phyloP scores from a whole-genome alignment of 1,140 invertebrate species.

The Homarus americanus region DNA sequence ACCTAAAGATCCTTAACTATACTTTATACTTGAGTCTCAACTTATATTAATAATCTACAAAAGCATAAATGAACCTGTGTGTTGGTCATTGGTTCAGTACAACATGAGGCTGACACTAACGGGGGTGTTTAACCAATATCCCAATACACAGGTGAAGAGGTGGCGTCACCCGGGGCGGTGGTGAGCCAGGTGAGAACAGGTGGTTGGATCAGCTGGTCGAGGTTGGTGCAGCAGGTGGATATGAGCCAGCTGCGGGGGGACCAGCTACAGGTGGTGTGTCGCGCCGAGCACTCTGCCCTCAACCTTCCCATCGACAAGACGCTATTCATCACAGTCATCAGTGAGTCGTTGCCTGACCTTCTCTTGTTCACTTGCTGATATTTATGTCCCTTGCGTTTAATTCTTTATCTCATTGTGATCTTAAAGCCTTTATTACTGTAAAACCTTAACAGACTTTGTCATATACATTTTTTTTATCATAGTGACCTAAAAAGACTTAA shows the following conservation, averaged over 20 bases:
- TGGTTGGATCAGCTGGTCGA: constrained; percentile 12
- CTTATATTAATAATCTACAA: too few relatives aligned
- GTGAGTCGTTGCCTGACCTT: constrained; percentile 14
- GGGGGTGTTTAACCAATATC: not conserved
- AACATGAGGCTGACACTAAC: not conserved
- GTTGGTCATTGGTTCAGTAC: not conserved
- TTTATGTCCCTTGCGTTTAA: too few relatives aligned
- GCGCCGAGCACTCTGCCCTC: not conserved
- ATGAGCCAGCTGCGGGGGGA: not conserved
- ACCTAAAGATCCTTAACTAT: too few relatives aligned
- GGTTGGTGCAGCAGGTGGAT: constrained; percentile 14
- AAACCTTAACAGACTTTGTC: too few relatives aligned
- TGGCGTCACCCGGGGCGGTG: not conserved
- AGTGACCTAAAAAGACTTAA: too few relatives aligned
- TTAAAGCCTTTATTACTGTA: too few relatives aligned
- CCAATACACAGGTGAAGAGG: constrained; percentile 5
- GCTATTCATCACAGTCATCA: not conserved
- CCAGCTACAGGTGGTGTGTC: constrained; percentile 3
- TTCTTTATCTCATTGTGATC: too few relatives aligned
- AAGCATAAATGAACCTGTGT: too few relatives aligned
- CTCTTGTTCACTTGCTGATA: too few relatives aligned
- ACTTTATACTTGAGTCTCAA: too few relatives aligned
- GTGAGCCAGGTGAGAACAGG: constrained; percentile 5
- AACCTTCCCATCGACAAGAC: not conserved
- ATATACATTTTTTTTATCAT: too few relatives aligned